Conservation (phyloP, 2,797 vertebrate genomes). For the Podarcis siculus region DNA sequence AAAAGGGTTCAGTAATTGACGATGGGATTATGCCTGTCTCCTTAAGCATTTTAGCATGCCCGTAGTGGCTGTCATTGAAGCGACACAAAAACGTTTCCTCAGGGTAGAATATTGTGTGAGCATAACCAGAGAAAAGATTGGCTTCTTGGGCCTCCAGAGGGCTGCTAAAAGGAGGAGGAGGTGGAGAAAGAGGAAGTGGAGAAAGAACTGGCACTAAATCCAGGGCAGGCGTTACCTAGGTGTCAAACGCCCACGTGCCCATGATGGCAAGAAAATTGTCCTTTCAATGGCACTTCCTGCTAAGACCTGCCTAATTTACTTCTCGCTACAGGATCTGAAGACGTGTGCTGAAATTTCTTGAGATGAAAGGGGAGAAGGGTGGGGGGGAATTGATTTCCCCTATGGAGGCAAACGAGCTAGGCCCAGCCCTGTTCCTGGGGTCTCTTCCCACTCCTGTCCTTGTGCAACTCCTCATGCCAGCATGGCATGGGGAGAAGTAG, state of each 20-base stretch:
- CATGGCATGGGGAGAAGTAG: constrained; percentile 23
- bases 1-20: background rate
- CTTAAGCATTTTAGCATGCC: background rate
- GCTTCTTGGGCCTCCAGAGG: constrained; percentile 1
- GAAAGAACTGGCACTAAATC: constrained; percentile 36
- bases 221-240: constrained; percentile 38
- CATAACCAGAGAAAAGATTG: background rate
- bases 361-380: constrained; percentile 22
- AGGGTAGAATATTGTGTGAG: background rate
- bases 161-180: background rate
- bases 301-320: constrained; percentile 35
- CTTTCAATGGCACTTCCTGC: constrained; percentile 42
- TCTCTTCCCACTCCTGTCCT: constrained; percentile 39
- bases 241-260: constrained; percentile 33
- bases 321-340: constrained; percentile 23
- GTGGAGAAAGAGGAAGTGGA: background rate
- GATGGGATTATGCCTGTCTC: background rate
- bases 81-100: background rate
- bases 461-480: constrained; percentile 11
- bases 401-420: constrained; percentile 22
- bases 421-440: constrained; percentile 14
- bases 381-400: constrained; percentile 5
- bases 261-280: constrained; percentile 32
- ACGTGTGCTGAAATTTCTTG: constrained; percentile 32
- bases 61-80: background rate